Base-by-base conservation (phyloP, 2,113 vertebrate genomes). In the Etia nguti region DNA sequence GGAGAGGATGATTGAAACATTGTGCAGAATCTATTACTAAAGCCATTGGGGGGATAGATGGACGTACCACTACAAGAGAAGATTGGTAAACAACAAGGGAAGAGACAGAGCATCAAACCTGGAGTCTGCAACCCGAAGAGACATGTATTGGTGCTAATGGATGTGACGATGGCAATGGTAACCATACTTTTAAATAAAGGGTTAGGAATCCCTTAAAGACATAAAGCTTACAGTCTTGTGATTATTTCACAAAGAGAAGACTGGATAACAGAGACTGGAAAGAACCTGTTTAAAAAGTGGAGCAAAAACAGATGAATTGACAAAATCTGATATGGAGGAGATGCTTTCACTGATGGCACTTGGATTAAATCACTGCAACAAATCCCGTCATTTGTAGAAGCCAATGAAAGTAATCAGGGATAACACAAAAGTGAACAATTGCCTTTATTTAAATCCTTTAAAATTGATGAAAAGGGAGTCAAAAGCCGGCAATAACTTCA, bases 11-110 rank as follows among this genome's bases (percentile, higher is more conserved):
- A 90, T 88, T 84, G 90, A 89, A 89, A 85, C 54, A 10, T 83
- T 83, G 83, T 59, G 73, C 73, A 48, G 80, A 80, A 86, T 91
- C 83, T 86, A 92, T 92, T 92, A 85, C 82, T 60, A 34, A 87
- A 89, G 86, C 86, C 87, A 87, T 85, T 80, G 65, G 87, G 88
- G 88, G 86, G 84, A 90, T 89, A 59, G 92, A 89, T 85, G 90
- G 77, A 85, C 26, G 46, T 50, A 50, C 43, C 68, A 43, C 60
- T 79, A 62, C 26, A 54, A 86, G 73, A 75, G 79, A 75, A 89
- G 88, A 88, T 86, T 90, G 83, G 84, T 89, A 90, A 92, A 93
- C 87, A 90, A 92, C 83, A 77, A 31, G 43, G 26, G 43, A 85
- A 29, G 56, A 83, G 82, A 81, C 46, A 2, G 52, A 83, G 80